Evolutionary conservation across 2,888 invertebrate species (phyloP), one percentile per base, ranked within the genome.

Genomic region (Clitarchus hookeri): DNA sequence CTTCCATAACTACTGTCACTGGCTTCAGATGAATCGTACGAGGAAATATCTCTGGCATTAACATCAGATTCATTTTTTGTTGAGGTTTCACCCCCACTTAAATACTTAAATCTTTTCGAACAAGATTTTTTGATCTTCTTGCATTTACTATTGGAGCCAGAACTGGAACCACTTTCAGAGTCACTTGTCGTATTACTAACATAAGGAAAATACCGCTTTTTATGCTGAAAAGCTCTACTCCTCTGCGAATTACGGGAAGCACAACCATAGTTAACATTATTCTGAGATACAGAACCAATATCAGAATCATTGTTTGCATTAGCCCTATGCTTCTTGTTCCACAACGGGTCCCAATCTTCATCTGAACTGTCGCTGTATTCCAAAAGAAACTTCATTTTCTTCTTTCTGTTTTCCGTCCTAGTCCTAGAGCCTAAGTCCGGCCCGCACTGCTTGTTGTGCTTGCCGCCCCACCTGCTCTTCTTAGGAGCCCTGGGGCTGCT

Each of bases 351-450:
- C 48, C 36, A 36, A 19, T 87, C 87, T 25, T 87, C 87, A 23
- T 87, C 87, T 25, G 87, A 87, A 36, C 82, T 86, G 16, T 87
- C 87, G 84, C 86, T 87, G 36, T 44, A 86, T 12, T 54, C 84
- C 53, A 85, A 77, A 80, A 87, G 80, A 36, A 83, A 87, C 65
- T 84, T 86, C 26, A 84, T 84, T 44, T 84, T 84, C 36, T 83
- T 44, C 44, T 87, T 86, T 26, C 83, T 78, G 16, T 16, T 78
- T 26, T 83, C 83, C 23, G 23, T 44, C 25, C 80, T 26, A 6
- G 79, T 80, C 19, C 84, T 65, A 26, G 44, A 44, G 25, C 27
- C 82, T 36, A 44, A 77, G 12, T 65, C 19, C 25, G 26, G 13
- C 16, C 44, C 27, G 12, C 44, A n/a, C 23, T 83, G 26, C 27